Evolutionary conservation across 2,888 invertebrate genomes (phyloP).

Genomic region (Nymphalis urticae): DNA sequence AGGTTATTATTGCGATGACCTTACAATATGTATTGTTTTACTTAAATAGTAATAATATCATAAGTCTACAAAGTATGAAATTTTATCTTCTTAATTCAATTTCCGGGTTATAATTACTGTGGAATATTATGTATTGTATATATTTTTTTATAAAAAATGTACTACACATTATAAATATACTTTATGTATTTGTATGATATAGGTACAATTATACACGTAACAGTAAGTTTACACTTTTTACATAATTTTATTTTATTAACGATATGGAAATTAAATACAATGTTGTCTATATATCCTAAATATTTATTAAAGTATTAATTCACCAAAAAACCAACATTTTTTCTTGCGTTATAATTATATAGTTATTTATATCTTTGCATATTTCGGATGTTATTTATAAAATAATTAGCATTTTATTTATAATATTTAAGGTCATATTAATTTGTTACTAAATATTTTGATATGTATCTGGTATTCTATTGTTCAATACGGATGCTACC

Average conservation of each 20-base stretch:
- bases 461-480: neutral
- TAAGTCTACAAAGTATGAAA: constrained; percentile 11
- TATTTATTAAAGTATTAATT: too few relatives aligned
- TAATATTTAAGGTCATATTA: too few relatives aligned
- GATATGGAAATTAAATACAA: neutral
- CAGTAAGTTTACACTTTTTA: too few relatives aligned
- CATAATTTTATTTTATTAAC: neutral
- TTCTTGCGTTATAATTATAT: neutral
- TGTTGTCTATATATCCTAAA: too few relatives aligned
- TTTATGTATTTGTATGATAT: neutral
- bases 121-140: neutral
- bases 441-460: neutral
- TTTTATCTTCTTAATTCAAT: constrained; percentile 18
- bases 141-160: neutral
- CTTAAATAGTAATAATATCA: constrained; percentile 5
- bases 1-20: constrained; percentile 4
- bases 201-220: neutral
- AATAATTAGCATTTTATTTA: neutral
- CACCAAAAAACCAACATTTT: neutral
- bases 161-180: neutral
- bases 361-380: neutral
- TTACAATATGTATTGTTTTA: constrained; percentile 3
- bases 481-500: constrained; percentile 3
- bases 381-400: too few relatives aligned
- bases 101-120: constrained; percentile 27